phyloP scores from a whole-genome alignment of 2,113 vertebrate species.

The Tetrao urogallus region DNA sequence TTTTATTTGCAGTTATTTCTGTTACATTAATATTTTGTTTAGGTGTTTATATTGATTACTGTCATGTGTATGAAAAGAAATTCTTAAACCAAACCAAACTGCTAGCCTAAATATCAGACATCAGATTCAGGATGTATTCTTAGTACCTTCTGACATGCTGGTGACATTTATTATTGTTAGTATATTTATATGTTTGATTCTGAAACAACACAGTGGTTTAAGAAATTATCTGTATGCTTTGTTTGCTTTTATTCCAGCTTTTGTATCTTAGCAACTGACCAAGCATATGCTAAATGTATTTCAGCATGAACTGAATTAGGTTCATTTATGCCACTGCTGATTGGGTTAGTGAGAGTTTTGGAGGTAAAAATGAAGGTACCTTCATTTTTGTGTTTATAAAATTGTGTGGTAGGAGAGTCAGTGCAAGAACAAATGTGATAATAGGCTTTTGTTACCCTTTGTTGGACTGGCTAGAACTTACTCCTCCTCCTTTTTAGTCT shows the following conservation, averaged over 20 bases:
- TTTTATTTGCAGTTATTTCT: neutral
- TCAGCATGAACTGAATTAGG: neutral
- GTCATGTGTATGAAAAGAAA: neutral
- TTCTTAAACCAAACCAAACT: neutral
- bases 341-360: neutral
- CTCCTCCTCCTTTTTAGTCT: neutral
- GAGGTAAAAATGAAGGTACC: neutral
- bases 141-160: neutral
- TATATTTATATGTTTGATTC: neutral
- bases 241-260: neutral
- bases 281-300: rapidly evolving
- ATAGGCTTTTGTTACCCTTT: neutral
- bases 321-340: neutral
- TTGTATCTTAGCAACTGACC: neutral
- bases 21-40: neutral
- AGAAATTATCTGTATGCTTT: neutral
- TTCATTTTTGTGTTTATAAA: neutral
- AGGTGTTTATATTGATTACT: neutral
- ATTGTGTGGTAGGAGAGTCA: neutral
- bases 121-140: neutral
- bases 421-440: neutral
- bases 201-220: neutral
- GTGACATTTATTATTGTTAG: neutral
- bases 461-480: neutral
- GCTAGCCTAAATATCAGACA: neutral